Percentiles rank a stretch among this genome's conserved stretches.
Evolutionary conservation across 2,797 vertebrate genomes (phyloP).

Genomic region (Glossophaga mutica): DNA sequence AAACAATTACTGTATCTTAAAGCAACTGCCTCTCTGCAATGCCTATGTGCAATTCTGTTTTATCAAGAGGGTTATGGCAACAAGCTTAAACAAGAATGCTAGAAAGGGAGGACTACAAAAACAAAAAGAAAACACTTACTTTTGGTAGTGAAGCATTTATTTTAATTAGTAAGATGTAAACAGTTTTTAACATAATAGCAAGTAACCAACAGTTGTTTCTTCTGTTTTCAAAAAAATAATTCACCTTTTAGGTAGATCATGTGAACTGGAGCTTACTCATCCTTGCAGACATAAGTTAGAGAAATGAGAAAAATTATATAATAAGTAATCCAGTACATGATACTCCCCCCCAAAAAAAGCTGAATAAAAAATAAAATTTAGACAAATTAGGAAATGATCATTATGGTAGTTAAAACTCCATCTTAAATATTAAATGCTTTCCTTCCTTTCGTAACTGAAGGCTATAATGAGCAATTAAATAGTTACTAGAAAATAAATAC

Average conservation of each 20-base stretch:
- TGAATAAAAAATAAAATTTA: constrained; percentile 42
- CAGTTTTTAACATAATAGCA: constrained; percentile 14
- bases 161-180: constrained; percentile 22
- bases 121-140: neutral
- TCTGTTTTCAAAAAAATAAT: neutral
- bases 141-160: neutral
- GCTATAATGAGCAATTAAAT: neutral
- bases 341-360: neutral
- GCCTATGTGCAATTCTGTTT: neutral
- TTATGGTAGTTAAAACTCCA: constrained; percentile 14
- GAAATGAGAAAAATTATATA: neutral
- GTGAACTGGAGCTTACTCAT: neutral
- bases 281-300: neutral
- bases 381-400: neutral
- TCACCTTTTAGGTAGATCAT: constrained; percentile 7
- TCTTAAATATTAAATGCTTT: constrained; percentile 35
- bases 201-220: constrained; percentile 30
- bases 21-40: constrained; percentile 28
- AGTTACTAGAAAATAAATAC: constrained; percentile 7
- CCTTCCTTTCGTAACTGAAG: constrained; percentile 12
- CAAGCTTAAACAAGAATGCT: neutral
- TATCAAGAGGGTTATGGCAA: constrained; percentile 39
- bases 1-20: constrained; percentile 22
- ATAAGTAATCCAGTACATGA: constrained; percentile 15
- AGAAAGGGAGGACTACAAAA: neutral